A percentile compares a stretch with the other conserved stretches of the same genome.
Conservation (phyloP, 2,113 vertebrate genomes). For the Rhinichthys klamathensis region DNA sequence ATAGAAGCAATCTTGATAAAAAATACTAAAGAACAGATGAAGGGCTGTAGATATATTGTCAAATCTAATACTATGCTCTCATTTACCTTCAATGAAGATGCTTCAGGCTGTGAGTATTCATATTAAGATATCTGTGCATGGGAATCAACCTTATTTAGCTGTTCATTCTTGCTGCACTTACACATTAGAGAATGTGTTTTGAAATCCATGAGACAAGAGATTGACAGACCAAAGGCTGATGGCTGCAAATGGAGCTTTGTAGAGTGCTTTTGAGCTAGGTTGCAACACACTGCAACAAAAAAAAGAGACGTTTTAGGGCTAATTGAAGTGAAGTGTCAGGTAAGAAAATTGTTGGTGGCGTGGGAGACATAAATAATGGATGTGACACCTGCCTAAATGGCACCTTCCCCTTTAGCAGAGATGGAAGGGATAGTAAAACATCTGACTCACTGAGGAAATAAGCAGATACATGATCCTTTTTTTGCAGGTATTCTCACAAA, state of each 20-base stretch:
- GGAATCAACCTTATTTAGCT: slow-evolving; percentile 27
- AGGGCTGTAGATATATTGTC: not conserved
- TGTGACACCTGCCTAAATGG: slow-evolving; percentile 33
- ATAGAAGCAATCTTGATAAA: not conserved
- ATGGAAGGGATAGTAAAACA: not conserved
- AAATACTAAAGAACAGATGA: not conserved
- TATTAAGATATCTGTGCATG: slow-evolving; percentile 8
- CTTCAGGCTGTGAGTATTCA: not conserved
- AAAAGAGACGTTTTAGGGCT: slow-evolving; percentile 40
- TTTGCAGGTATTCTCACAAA: not conserved
- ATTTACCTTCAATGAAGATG: not conserved
- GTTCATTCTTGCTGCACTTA: slow-evolving; percentile 22
- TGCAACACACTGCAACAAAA: not conserved
- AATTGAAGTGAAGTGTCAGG: slow-evolving; percentile 54
- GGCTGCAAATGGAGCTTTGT: not conserved
- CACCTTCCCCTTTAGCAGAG: slow-evolving; percentile 17
- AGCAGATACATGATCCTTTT: not conserved
- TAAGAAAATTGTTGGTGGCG: slow-evolving; percentile 42
- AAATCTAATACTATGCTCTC: not conserved
- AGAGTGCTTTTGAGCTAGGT: not conserved
- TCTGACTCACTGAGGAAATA: slow-evolving; percentile 6
- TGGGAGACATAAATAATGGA: slow-evolving; percentile 53
- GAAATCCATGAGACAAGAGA: not conserved
- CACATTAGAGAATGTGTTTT: slow-evolving; percentile 27
- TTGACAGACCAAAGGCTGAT: slow-evolving; percentile 36